phyloP scores from a whole-genome alignment of 2,888 invertebrate species.

The Pocota personata region DNA sequence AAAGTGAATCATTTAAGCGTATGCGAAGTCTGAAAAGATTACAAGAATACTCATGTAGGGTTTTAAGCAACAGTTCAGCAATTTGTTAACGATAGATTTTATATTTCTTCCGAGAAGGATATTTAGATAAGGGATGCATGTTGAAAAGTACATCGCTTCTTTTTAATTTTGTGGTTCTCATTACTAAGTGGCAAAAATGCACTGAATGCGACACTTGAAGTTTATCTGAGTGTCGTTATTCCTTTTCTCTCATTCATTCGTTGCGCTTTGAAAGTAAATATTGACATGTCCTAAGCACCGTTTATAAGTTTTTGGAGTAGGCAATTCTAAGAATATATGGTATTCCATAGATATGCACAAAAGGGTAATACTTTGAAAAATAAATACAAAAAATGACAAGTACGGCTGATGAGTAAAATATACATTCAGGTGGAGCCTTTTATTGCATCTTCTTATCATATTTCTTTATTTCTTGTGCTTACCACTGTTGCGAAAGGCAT shows the following conservation, averaged over 20 bases:
- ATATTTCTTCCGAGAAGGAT: background rate
- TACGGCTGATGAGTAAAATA: background rate
- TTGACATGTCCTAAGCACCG: background rate
- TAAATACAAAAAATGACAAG: background rate
- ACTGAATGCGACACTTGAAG: conserved; percentile 8
- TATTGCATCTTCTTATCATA: background rate
- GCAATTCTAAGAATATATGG: background rate
- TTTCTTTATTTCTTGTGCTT: background rate
- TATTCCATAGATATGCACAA: background rate
- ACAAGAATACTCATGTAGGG: background rate
- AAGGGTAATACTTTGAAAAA: conserved; percentile 4
- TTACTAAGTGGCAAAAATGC: conserved; percentile 17
- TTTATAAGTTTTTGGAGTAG: background rate
- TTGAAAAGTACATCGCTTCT: background rate
- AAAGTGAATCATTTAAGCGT: background rate
- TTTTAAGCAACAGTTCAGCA: conserved; percentile 5
- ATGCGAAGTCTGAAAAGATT: background rate
- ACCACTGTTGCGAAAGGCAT: background rate
- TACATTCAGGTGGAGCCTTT: background rate
- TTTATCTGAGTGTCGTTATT: background rate
- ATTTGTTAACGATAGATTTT: background rate
- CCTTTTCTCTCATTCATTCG: background rate
- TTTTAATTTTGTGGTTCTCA: conserved; percentile 5
- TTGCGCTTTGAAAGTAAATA: background rate
- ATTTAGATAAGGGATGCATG: background rate